Evolutionary conservation across 2,888 invertebrate species (phyloP).

Genomic region (Subacronicta megacephala): DNA sequence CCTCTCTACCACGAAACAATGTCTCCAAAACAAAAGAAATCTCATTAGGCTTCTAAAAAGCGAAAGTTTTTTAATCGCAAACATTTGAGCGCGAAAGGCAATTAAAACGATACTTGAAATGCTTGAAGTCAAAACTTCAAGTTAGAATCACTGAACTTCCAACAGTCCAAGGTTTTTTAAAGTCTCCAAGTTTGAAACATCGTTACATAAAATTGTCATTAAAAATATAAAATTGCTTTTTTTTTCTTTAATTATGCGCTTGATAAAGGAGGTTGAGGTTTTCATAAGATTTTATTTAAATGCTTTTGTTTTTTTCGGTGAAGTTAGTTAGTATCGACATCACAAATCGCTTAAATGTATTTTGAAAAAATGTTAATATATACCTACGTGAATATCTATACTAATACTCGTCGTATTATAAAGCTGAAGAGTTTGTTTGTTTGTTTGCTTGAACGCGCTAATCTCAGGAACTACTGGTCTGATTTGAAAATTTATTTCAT

Average conservation of each 20-base stretch:
- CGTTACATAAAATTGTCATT: conserved; percentile 48
- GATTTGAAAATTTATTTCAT: too few relatives aligned
- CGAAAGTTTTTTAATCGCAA: conserved; percentile 57
- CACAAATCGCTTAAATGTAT: too few relatives aligned
- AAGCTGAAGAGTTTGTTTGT: too few relatives aligned
- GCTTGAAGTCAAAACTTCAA: conserved; percentile 49
- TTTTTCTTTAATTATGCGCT: conserved; percentile 20
- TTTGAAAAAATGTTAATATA: too few relatives aligned
- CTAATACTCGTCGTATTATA: too few relatives aligned
- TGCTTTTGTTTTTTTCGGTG: background rate
- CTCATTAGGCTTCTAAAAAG: conserved; percentile 44
- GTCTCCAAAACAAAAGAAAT: conserved; percentile 55
- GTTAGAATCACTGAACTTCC: conserved; percentile 33
- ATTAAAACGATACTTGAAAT: conserved; percentile 50
- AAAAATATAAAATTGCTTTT: conserved; percentile 48
- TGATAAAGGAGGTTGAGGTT: conserved; percentile 2
- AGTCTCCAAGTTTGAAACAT: conserved; percentile 38
- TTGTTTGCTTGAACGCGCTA: too few relatives aligned
- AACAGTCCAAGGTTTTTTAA: conserved; percentile 30
- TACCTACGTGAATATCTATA: too few relatives aligned
- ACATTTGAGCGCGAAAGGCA: conserved; percentile 48
- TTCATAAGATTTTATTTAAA: conserved; percentile 11
- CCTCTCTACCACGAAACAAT: conserved; percentile 25
- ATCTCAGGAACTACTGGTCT: too few relatives aligned
- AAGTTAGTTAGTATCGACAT: too few relatives aligned